Evolutionary conservation across 2,888 invertebrate species (phyloP).

Genomic region (Drosophila kanekoi): DNA sequence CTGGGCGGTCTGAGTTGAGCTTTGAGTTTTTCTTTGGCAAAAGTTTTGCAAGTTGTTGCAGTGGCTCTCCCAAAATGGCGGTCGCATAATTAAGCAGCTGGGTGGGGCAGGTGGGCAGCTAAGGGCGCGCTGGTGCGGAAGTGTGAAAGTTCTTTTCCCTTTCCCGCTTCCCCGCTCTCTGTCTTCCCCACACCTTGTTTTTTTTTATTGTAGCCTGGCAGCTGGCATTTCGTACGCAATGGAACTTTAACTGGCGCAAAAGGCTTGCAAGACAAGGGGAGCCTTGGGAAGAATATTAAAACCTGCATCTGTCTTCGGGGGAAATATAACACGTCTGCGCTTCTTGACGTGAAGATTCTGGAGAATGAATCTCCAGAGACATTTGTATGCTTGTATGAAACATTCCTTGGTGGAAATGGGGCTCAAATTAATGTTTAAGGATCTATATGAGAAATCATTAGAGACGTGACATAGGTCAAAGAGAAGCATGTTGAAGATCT

Average conservation of each 20-base stretch:
- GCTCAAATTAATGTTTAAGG: too few species aligned
- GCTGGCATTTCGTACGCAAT: slow-evolving; percentile 31
- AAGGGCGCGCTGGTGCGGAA: slow-evolving; percentile 38
- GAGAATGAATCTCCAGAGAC: too few species aligned
- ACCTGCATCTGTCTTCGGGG: too few species aligned
- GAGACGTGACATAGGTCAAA: too few species aligned
- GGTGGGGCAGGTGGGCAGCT: slow-evolving; percentile 5
- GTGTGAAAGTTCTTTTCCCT: slow-evolving; percentile 48
- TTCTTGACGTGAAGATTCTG: too few species aligned
- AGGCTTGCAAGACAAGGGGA: background rate
- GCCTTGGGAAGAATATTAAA: slow-evolving; percentile 4
- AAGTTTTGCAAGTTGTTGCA: slow-evolving; percentile 64
- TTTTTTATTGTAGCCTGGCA: slow-evolving; percentile 12
- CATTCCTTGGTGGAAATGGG: too few species aligned
- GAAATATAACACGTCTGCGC: too few species aligned
- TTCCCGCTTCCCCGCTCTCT: background rate
- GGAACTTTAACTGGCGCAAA: slow-evolving; percentile 4
- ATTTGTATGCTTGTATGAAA: too few species aligned
- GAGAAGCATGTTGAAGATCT: too few species aligned
- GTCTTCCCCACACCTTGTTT: background rate
- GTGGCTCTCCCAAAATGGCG: slow-evolving; percentile 48
- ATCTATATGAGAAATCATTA: too few species aligned
- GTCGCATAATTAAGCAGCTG: slow-evolving; percentile 60
- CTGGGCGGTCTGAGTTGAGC: slow-evolving; percentile 17
- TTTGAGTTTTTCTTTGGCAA: slow-evolving; percentile 55